Base-by-base conservation (phyloP, 2,797 vertebrate genomes). In the Thamnophis elegans region DNA sequence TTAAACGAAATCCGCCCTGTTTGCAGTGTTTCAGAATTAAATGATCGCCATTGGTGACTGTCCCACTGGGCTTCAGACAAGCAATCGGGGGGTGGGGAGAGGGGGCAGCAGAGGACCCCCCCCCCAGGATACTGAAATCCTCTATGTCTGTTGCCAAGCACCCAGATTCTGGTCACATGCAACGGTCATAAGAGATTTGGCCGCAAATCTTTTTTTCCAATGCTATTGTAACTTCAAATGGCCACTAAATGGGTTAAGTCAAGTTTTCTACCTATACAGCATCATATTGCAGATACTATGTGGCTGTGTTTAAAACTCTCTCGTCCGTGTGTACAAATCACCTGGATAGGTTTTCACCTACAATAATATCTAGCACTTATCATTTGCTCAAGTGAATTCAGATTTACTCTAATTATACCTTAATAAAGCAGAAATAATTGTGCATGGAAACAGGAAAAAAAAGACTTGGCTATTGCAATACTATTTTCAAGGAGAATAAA, bases 61-160 rank as follows among this genome's bases (percentile, higher is more conserved):
- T 32, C n/a, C 65, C 14, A 32, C 14, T 2, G 32, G 65, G 14
- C 14, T 68, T 32, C 65, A 1, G 1, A 68, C 65, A n/a, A 65
- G 28, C 28, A 68, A 32, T 68, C 16, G 12, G 62, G 11, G 7
- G 59, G 9, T 28, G n/a, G n/a, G n/a, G 12, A 62, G 11, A 7
- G 59, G 9, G 28, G n/a, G 13, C 1, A 1, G 14, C 11, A 32
- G 5, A 0, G 5, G 13, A 68, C 6, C 18, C 56, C 55, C 56
- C 56, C 62, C 28, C 65, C 28, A 7, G 0, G n/a, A 68, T 16
- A 68, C 65, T 32, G n/a, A 32, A 68, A 68, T 14, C 65, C n/a
- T 68, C 0, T 32, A 16, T 32, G n/a, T 5, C 28, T 14, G 1
- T 16, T 68, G n/a, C 5, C 65, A 32, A 68, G n/a, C 0, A 14